Base-by-base conservation (phyloP, 2,113 vertebrate genomes). In the Hoplias malabaricus region DNA sequence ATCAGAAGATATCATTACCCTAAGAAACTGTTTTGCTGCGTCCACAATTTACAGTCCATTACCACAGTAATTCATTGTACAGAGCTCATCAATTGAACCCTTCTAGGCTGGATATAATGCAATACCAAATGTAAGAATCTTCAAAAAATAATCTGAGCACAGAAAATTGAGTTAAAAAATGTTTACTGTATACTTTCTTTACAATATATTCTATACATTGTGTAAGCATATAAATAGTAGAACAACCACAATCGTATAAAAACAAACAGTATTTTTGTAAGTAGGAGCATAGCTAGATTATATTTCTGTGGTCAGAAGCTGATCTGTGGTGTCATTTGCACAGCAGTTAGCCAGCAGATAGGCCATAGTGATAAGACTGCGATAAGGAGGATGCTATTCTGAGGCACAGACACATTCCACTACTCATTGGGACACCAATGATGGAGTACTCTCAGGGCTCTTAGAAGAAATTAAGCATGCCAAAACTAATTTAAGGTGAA, bases 321-420 rank as follows among this genome's bases (percentile, higher is more conserved):
- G 40, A 5, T 21, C 13, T 38, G 23, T 54, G 13, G 4, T 59
- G 36, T 40, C 53, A 69, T 21, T 43, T 40, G 73, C 13, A 42
- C 25, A n/a, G n/a, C 36, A 36, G 54, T 53, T 38, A 48, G 63
- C 40, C 54, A 36, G 59, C 70, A 34, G 65, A 54, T 56, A 48
- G 57, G 36, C 57, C 50, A 42, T 31, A 59, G 65, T 43, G 75
- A 77, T 77, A 77, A 77, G 46, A 53, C 50, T 40, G 31, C 57
- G 76, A 79, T 82, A 79, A 78, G 46, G 23, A 19, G 59, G 57
- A 21, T 23, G 65, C 76, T 78, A 79, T 82, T 82, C 65, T 79
- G 70, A 82, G 80, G 63, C 23, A 40, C 25, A 29, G 38, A 21
- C 36, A 62, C 54, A 79, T 75, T 46, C 69, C 77, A 56, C 38